A percentile compares a stretch with the other conserved stretches of the same genome.
Evolutionary conservation across 2,888 invertebrate species (phyloP).

Genomic region (Dicranocentrus wangi): DNA sequence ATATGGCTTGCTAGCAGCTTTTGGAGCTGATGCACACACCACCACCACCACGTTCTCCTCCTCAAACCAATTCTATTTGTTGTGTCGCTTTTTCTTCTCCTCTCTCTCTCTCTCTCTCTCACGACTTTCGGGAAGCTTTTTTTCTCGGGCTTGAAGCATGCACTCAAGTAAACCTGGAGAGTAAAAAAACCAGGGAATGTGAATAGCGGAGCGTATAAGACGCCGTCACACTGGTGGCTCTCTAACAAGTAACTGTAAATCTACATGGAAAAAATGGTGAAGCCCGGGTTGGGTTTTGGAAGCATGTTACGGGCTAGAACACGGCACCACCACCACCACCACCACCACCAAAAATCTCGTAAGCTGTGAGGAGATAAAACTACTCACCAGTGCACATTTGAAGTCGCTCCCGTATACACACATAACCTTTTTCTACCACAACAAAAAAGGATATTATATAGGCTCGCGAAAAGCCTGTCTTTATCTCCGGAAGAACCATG

Average conservation of each 20-base stretch:
- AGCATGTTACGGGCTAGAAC: conserved; percentile 5
- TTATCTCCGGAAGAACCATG: conserved; percentile 25
- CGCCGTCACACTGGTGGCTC: conserved; percentile 4
- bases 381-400: conserved; percentile 40
- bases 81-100: neutral
- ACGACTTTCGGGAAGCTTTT: conserved; percentile 14
- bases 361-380: conserved; percentile 39
- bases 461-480: conserved; percentile 14
- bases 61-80: conserved; percentile 29
- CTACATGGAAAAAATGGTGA: conserved; percentile 25
- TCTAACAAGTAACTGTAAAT: conserved; percentile 4
- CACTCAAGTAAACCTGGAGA: conserved; percentile 35
- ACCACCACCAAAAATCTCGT: conserved; percentile 41
- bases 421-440: conserved; percentile 22
- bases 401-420: conserved; percentile 24
- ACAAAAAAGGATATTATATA: conserved; percentile 25
- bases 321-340: too few species aligned
- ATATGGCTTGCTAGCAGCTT: conserved; percentile 28
- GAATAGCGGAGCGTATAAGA: neutral
- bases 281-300: conserved; percentile 31
- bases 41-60: conserved; percentile 8
- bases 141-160: conserved; percentile 12
- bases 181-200: conserved; percentile 37
- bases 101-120: neutral
- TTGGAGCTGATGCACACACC: neutral